Evolutionary conservation across 2,888 invertebrate species (phyloP), one percentile per base, ranked within the genome.

Genomic region (Tuta absoluta): DNA sequence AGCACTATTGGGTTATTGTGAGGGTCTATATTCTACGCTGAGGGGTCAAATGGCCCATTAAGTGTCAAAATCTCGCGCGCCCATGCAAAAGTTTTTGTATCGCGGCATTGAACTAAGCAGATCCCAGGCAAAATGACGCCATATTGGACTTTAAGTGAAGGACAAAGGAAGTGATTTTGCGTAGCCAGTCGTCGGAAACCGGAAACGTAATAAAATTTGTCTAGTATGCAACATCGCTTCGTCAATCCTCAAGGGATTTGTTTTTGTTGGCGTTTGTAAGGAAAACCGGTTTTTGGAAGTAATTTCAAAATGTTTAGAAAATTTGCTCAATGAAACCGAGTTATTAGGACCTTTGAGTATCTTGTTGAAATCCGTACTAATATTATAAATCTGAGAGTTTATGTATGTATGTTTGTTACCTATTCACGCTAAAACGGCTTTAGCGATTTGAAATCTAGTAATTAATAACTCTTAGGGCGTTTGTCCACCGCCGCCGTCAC

Each of bases 201-300:
- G 10, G 70, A 72, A 75, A 70, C 75, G 75, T 76, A 78, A 77
- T 79, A 79, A 82, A 82, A 82, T 81, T 80, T 72, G 80, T 80
- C 76, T 79, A 77, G 78, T 79, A 78, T 80, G 80, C 81, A 79
- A 78, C 81, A 80, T 81, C 78, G 77, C 75, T 70, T 77, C 77
- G 81, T 80, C 80, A 78, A 77, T 74, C 76, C 80, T 78, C 75
- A 62, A 76, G 80, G 78, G 78, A 79, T 77, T 78, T 64, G 66
- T 66, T 64, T 66, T 66, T 66, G 66, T 53, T 45, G 62, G 14
- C 57, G 62, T 4, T n/a, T n/a, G 33, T 41, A 24, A 56, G 33
- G 37, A 17, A 58, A 45, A 12, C 24, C n/a, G 49, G 49, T 7
- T 5, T 17, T 58, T 33, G 57, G 0, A 57, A 5, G 37, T 2